Percentiles rank a stretch among this genome's conserved stretches.
Conservation (phyloP, 2,888 invertebrate species). For the Parnassius apollo region DNA sequence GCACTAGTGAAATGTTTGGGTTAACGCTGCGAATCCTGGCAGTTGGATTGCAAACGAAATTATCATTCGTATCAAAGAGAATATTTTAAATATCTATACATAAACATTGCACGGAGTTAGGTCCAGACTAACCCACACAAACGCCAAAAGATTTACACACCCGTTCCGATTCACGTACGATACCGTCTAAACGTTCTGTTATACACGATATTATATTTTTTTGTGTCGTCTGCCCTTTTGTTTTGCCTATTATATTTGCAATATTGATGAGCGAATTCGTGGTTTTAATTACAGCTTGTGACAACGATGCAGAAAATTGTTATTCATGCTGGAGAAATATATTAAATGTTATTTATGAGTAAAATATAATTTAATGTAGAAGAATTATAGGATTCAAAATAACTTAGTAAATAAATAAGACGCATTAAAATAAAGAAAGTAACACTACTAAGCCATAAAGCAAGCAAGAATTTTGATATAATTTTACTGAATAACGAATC, state of each 20-base stretch:
- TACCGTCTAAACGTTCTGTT: slow-evolving; percentile 66
- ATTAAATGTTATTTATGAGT: neutral
- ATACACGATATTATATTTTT: slow-evolving; percentile 69
- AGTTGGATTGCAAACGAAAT: slow-evolving; percentile 65
- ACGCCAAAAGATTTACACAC: slow-evolving; percentile 70
- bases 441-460: neutral
- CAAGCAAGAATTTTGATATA: slow-evolving; percentile 1
- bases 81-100: slow-evolving; percentile 79
- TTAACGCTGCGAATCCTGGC: slow-evolving; percentile 50
- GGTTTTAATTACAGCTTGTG: slow-evolving; percentile 22
- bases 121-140: slow-evolving; percentile 68
- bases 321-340: neutral
- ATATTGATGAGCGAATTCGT: slow-evolving; percentile 46
- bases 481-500: slow-evolving; percentile 12
- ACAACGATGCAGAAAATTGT: slow-evolving; percentile 15
- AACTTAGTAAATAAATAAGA: too few species aligned
- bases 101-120: slow-evolving; percentile 58
- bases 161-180: slow-evolving; percentile 47
- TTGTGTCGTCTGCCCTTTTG: slow-evolving; percentile 64
- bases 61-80: slow-evolving; percentile 80
- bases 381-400: too few species aligned
- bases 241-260: slow-evolving; percentile 49
- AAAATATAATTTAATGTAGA: too few species aligned
- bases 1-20: slow-evolving; percentile 42
- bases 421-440: neutral